Percentiles rank a stretch among this genome's conserved stretches.
phyloP scores from a whole-genome alignment of 2,113 vertebrate species.

The Rhabdomys dilectus region DNA sequence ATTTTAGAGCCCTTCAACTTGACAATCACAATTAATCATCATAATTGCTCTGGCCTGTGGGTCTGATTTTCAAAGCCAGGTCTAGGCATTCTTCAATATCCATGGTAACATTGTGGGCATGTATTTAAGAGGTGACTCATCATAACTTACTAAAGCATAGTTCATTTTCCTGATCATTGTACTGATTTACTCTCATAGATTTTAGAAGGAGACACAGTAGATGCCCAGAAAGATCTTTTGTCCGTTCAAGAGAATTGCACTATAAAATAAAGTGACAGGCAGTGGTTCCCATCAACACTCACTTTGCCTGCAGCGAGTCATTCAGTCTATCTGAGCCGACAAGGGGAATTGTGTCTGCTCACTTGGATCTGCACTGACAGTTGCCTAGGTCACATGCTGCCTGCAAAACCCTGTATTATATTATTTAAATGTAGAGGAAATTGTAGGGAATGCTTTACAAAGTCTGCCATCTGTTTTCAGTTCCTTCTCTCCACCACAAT shows the following conservation, averaged over 20 bases:
- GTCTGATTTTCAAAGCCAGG: not conserved
- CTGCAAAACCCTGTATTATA: not conserved
- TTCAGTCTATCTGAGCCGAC: not conserved
- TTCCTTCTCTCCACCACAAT: not conserved
- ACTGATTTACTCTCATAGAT: not conserved
- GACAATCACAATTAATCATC: not conserved
- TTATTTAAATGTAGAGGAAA: not conserved
- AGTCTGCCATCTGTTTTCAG: not conserved
- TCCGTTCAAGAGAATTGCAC: conserved; percentile 39
- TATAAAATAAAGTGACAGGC: conserved; percentile 1
- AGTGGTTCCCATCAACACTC: not conserved
- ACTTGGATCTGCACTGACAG: not conserved
- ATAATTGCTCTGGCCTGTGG: not conserved
- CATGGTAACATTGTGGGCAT: not conserved
- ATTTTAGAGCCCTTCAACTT: not conserved
- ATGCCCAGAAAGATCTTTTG: not conserved
- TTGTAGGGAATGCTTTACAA: not conserved
- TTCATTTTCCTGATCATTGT: not conserved
- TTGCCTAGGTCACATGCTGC: not conserved
- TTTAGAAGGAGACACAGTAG: not conserved
- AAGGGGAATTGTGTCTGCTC: not conserved
- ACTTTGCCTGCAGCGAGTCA: not conserved
- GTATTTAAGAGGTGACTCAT: not conserved
- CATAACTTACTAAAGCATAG: not conserved
- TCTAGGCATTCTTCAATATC: not conserved